Conservation (phyloP, 1,140 invertebrate species). For the Micrasema longulum region DNA sequence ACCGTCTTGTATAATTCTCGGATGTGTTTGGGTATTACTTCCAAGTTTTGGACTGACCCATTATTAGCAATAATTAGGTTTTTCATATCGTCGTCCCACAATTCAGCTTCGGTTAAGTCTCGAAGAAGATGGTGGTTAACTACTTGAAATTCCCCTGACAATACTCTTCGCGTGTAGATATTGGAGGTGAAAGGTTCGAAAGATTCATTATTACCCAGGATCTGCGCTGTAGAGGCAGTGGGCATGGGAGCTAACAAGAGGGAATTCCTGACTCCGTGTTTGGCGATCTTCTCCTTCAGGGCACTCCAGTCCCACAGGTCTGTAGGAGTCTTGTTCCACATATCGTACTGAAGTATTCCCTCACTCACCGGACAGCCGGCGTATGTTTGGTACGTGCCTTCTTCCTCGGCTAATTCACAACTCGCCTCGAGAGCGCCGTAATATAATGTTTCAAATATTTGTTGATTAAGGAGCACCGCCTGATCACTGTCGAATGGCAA, state of each 20-base stretch:
- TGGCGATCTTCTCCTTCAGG: constrained; percentile 88
- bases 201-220: constrained; percentile 98
- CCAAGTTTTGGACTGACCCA: constrained; percentile 95
- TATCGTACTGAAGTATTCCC: constrained; percentile 97
- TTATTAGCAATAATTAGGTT: constrained; percentile 91
- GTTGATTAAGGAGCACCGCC: constrained; percentile 89
- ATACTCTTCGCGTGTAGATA: constrained; percentile 93
- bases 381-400: constrained; percentile 93
- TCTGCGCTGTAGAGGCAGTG: constrained; percentile 98
- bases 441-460: constrained; percentile 99
- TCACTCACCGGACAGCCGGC: constrained; percentile 92
- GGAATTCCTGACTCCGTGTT: constrained; percentile 95
- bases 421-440: constrained; percentile 96
- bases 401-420: constrained; percentile 91
- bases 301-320: constrained; percentile 90
- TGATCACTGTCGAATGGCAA: constrained; percentile 91
- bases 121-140: constrained; percentile 97
- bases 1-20: constrained; percentile 97
- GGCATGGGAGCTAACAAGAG: constrained; percentile 98
- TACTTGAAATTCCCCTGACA: constrained; percentile 91
- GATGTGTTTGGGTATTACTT: constrained; percentile 88
- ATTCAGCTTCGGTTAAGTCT: constrained; percentile 89
- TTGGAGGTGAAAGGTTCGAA: constrained; percentile 99
- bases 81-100: constrained; percentile 98
- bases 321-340: constrained; percentile 94